Evolutionary conservation across 2,797 vertebrate genomes (phyloP), one percentile per base, ranked within the genome.

Genomic region (Nothura maculosa): DNA sequence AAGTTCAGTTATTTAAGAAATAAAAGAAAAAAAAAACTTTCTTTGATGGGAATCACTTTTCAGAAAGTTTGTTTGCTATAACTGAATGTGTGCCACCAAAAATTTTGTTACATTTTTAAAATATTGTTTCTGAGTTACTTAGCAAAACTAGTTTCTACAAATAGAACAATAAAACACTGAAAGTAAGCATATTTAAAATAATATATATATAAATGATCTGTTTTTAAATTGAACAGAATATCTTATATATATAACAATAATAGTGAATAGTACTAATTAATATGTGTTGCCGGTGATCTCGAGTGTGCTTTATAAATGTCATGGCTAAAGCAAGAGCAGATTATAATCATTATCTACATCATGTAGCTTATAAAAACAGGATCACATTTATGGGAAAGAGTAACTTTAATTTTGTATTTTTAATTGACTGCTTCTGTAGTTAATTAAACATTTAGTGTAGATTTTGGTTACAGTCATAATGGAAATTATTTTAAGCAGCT

Each of bases 401-500:
- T 93, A 96, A 94, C 88, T 87, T 96, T 97, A 96, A 97, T 96
- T 96, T 94, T 34, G 74, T 93, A 85, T 89, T 95, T 97, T 94
- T 92, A 96, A 96, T 95, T 97, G 87, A 96, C 81, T 96, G 48
- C 78, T 95, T 96, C 80, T 93, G 25, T 87, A 93, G 42, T 96
- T 98, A 97, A 97, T 97, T 96, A 96, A 97, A 95, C 30, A 90
- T 92, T 82, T 94, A 93, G 77, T 95, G 30, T 92, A 89, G 36
- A 48, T 76, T 95, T 93, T 85, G 47, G 78, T 95, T 93, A 84
- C 60, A 95, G 85, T 89, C 69, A 87, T 95, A 96, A 90, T 90
- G 61, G 87, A 97, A 94, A 93, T 83, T 92, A 54, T 96, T 96
- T 96, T 92, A 82, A 95, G 91, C 73, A 96, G 21, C 62, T 81